Base-by-base conservation (phyloP, 1,140 invertebrate genomes). In the Laupala kohalensis region DNA sequence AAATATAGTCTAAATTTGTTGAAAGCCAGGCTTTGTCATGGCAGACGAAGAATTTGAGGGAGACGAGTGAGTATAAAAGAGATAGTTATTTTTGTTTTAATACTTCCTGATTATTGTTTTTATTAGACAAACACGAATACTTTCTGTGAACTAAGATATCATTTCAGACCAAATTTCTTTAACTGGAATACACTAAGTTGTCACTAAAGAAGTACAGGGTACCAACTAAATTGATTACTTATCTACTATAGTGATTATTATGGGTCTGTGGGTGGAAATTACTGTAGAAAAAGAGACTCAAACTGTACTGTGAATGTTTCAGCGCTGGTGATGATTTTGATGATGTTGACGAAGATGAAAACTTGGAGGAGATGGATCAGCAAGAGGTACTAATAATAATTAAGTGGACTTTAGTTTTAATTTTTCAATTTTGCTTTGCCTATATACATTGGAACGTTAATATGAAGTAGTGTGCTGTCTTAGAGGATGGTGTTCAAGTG, bases 271-370 rank as follows among this genome's bases (percentile, higher is more conserved):
- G 72, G 23, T 72, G 69, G 64, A 73, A 74, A 65, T 71, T 28
- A 69, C 23, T 69, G 15, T 69, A 64, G 69, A 69, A 65, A 63
- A 70, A 37, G 69, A 30, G 25, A 65, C 69, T 72, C 76, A 64
- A 64, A 75, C 76, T 73, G 71, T 0, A 53, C 37, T 37, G 6
- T 53, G 9, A 53, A 53, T 71, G 69, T 77, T 80, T 28, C 75
- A 89, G 88, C 77, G 88, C 87, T 71, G 90, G 85, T 15, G 90
- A 91, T 76, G 90, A 92, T 76, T 92, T 91, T 77, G 90, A 91
- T 72, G 90, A 92, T 77, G 90, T 89, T 24, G 90, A 92, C 67
- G 90, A 92, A 67, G 91, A 92, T 77, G 90, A 92, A 71, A 90
- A 90, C 78, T 86, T 92, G 69, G 90, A 92, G 78, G 88, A 90